Evolutionary conservation across 2,888 invertebrate genomes (phyloP).

Genomic region (Leucophenga maculata): DNA sequence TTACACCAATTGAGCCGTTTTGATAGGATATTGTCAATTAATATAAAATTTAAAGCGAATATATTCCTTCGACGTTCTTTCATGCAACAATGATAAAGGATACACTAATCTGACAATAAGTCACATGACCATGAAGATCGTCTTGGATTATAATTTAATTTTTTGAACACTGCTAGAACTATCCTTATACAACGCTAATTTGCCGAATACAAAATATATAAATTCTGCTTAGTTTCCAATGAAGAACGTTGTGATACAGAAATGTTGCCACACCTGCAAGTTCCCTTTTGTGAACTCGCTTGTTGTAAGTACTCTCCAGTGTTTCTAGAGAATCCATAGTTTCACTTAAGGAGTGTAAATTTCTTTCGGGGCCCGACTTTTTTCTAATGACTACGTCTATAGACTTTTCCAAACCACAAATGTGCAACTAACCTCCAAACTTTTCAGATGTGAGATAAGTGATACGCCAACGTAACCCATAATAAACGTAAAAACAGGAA

Average conservation of each 20-base stretch:
- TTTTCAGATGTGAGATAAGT: conserved; percentile 70
- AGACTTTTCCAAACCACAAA: conserved; percentile 64
- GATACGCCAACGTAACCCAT: conserved; percentile 74
- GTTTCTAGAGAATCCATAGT: conserved; percentile 63
- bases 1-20: no score
- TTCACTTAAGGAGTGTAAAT: conserved; percentile 58
- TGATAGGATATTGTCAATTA: no score
- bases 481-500: conserved; percentile 80
- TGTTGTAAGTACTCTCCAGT: conserved; percentile 43
- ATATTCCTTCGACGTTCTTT: no score
- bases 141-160: no score
- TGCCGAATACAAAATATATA: conserved; percentile 59
- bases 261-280: conserved; percentile 88
- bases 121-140: no score
- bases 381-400: conserved; percentile 63
- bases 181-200: conserved; percentile 60
- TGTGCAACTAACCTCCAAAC: conserved; percentile 55
- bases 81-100: no score
- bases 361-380: conserved; percentile 56
- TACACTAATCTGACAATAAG: no score
- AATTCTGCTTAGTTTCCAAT: conserved; percentile 65
- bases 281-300: conserved; percentile 46
- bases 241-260: conserved; percentile 87
- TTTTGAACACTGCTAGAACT: no score
- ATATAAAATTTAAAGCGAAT: no score